phyloP scores from a whole-genome alignment of 2,888 invertebrate species.

The Podabrus alpinus region DNA sequence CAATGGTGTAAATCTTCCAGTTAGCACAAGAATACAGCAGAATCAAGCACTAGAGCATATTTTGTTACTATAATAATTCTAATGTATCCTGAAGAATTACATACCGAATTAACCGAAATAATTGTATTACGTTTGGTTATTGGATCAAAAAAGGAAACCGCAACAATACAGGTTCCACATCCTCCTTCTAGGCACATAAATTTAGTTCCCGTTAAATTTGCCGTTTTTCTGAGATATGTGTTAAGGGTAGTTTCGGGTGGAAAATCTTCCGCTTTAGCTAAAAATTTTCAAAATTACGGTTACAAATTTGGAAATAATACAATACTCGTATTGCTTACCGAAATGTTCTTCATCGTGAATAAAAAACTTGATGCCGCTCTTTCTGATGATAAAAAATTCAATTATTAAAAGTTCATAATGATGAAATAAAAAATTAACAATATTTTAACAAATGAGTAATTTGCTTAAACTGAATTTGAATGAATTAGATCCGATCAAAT shows the following conservation, averaged over 20 bases:
- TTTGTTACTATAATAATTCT: constrained; percentile 54
- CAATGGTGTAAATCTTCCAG: constrained; percentile 61
- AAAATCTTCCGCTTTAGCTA: background rate
- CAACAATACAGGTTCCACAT: constrained; percentile 69
- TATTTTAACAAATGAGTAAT: no score
- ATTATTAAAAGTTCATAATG: no score
- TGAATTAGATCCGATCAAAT: no score
- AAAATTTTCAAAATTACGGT: background rate
- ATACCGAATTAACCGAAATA: constrained; percentile 69
- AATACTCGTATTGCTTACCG: background rate
- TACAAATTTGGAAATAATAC: background rate
- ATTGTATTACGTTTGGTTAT: constrained; percentile 57
- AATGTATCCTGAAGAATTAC: constrained; percentile 37
- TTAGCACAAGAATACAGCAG: constrained; percentile 60
- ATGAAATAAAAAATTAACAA: no score
- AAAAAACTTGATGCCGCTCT: background rate
- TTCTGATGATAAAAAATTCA: no score
- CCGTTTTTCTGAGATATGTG: constrained; percentile 64
- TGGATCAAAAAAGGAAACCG: constrained; percentile 56
- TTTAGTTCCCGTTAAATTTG: constrained; percentile 69
- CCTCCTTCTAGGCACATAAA: constrained; percentile 75
- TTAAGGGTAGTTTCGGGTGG: constrained; percentile 62
- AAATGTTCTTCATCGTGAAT: background rate
- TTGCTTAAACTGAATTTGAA: no score
- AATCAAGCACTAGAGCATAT: constrained; percentile 58